Base-by-base conservation (phyloP, 2,113 vertebrate species). In the Ia io region DNA sequence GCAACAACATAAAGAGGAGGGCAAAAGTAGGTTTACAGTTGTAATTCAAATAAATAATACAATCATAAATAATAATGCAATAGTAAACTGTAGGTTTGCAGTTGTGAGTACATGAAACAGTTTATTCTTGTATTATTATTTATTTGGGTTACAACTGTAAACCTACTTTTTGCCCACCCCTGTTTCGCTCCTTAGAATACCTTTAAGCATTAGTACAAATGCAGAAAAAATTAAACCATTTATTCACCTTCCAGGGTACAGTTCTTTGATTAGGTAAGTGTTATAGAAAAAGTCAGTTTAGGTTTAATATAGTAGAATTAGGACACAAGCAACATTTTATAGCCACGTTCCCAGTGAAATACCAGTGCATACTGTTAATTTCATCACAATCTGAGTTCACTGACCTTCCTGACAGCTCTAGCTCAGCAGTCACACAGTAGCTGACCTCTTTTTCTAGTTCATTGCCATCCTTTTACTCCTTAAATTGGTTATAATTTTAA, bases 401-500 rank as follows among this genome's bases (percentile, higher is more conserved):
- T 93, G 85, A 67, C 51, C 49, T 84, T 86, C 67, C 78, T 49
- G 49, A 73, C 25, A 69, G 73, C 12, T 86, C 53, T 59, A 25
- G 74, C n/a, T 88, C 69, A 90, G 53, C 42, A 90, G 67, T 89
- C 79, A 73, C 44, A 79, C 13, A 14, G 63, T 53, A 89, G 18
- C 51, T 96, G 65, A 84, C 20, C 28, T 84, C 70, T 61, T 49
- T 93, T 93, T 85, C 79, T 86, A 44, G 51, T 89, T 93, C 82
- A 95, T 59, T 94, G 47, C 51, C n/a, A 82, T 77, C 40, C 28
- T 94, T 96, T 91, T 61, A 44, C 5, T 71, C 44, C 65, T 93
- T 63, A 94, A 79, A 93, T 91, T 37, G 56, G 18, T 47, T 70
- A 32, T 82, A 51, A 85, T 90, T 89, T 96, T 67, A 95, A 94